Base-by-base conservation (phyloP, 2,797 vertebrate genomes). In the Staurois parvus region DNA sequence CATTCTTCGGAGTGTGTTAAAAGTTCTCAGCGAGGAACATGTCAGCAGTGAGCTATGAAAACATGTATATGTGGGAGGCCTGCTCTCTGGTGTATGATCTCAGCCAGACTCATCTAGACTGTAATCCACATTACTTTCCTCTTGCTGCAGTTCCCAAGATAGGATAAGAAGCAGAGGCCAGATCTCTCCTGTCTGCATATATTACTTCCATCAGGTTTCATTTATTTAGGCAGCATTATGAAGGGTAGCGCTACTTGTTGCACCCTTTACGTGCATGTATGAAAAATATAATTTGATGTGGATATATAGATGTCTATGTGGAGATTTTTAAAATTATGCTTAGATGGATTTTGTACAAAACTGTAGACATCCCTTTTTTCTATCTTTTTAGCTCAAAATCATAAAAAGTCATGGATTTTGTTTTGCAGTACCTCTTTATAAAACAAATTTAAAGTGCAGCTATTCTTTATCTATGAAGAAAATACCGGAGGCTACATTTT, bases 51-150 rank as follows among this genome's bases (percentile, higher is more conserved):
- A 56, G 78, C 78, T 81, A 81, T 85, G 70, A 81, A 85, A 85
- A 76, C 78, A 75, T 85, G 84, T 62, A 68, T 80, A 67, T 68
- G 84, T 80, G 84, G 42, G 84, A 75, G 84, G 84, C 70, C 84
- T 69, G 84, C 74, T 85, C 84, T 80, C 84, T 28, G 29, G 77
- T 75, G 72, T 76, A 76, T 75, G 72, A 75, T 76, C 42, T 85
- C 84, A 80, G 77, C 76, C 76, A 79, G 76, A 79, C 84, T 73
- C 15, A 74, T 73, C 69, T 69, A 48, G 24, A 6, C 70, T 75
- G 70, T 85, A 85, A 85, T 85, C 78, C 84, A 59, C 72, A 72
- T 85, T 81, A 75, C 78, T 69, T 81, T 80, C 73, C 84, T 85
- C 78, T 78, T 29, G 17, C 70, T 85, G 72, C 78, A 85, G 69